Evolutionary conservation across 2,113 vertebrate genomes (phyloP).

Genomic region (Phaethon lepturus): DNA sequence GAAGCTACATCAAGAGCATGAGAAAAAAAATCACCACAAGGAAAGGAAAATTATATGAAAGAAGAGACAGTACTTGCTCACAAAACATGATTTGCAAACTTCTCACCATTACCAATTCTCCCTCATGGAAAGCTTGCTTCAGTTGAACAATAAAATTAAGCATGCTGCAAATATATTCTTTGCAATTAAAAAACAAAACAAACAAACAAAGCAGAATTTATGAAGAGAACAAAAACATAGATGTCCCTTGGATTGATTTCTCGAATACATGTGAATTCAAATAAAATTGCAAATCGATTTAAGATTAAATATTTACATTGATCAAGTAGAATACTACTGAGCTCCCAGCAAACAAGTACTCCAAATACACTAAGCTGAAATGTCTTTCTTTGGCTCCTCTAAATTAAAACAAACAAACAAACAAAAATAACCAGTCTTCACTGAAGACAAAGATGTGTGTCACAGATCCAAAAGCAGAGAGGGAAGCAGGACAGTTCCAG

Average conservation of each 20-base stretch:
- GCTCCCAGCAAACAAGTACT: constrained; percentile 79
- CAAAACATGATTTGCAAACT: constrained; percentile 48
- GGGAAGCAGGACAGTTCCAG: constrained; percentile 49
- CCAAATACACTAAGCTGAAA: constrained; percentile 84
- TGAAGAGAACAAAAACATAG: constrained; percentile 54
- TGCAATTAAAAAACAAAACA: constrained; percentile 44
- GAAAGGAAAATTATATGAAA: constrained; percentile 48
- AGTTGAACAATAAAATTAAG: constrained; percentile 55
- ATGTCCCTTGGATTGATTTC: constrained; percentile 63
- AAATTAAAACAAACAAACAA: constrained; percentile 69
- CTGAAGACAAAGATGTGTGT: constrained; percentile 86
- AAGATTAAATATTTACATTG: constrained; percentile 80
- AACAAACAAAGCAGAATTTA: constrained; percentile 39
- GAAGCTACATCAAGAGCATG: constrained; percentile 55
- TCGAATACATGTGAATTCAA: constrained; percentile 71
- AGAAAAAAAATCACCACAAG: constrained; percentile 35
- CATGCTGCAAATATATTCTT: constrained; percentile 76
- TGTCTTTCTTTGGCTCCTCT: constrained; percentile 83
- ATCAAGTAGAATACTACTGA: constrained; percentile 70
- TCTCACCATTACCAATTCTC: constrained; percentile 48
- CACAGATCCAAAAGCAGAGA: constrained; percentile 67
- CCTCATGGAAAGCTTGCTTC: constrained; percentile 46
- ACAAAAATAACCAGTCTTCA: constrained; percentile 88
- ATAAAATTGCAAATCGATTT: constrained; percentile 42
- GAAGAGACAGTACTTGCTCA: constrained; percentile 58